phyloP scores from a whole-genome alignment of 2,888 invertebrate genomes.

The Ormyrus pomaceus region DNA sequence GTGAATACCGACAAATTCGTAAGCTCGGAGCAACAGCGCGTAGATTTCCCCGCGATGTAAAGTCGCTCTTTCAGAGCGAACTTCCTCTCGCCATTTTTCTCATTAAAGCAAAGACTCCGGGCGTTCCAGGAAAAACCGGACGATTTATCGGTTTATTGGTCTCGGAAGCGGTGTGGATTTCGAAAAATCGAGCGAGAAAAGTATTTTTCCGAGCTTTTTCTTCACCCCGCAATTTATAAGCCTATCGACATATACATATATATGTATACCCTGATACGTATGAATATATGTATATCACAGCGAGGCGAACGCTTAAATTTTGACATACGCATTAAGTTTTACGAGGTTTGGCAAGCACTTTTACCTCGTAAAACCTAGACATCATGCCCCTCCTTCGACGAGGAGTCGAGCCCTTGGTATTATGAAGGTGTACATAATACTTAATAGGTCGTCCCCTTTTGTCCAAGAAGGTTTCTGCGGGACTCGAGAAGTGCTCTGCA shows the following conservation, averaged over 20 bases:
- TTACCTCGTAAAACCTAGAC: constrained; percentile 22
- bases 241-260: too few relatives aligned
- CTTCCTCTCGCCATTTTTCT: not conserved
- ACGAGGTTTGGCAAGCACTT: constrained; percentile 37
- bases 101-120: not conserved
- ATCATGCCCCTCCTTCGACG: constrained; percentile 5
- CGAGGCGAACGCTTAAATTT: constrained; percentile 28
- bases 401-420: not conserved
- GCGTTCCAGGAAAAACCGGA: not conserved
- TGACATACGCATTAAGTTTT: constrained; percentile 43
- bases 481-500: too few relatives aligned
- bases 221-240: too few relatives aligned
- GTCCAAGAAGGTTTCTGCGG: too few relatives aligned
- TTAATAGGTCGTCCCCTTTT: too few relatives aligned
- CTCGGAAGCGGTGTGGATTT: not conserved
- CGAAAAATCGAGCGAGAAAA: not conserved
- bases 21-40: not conserved
- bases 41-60: not conserved
- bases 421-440: constrained; percentile 26
- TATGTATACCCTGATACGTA: not conserved
- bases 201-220: not conserved
- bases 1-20: not conserved
- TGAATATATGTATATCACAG: not conserved
- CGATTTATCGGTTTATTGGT: constrained; percentile 33
- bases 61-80: too few relatives aligned